Evolutionary conservation across 2,113 vertebrate genomes (phyloP), one percentile per base, ranked within the genome.

Genomic region (Mirounga angustirostris): DNA sequence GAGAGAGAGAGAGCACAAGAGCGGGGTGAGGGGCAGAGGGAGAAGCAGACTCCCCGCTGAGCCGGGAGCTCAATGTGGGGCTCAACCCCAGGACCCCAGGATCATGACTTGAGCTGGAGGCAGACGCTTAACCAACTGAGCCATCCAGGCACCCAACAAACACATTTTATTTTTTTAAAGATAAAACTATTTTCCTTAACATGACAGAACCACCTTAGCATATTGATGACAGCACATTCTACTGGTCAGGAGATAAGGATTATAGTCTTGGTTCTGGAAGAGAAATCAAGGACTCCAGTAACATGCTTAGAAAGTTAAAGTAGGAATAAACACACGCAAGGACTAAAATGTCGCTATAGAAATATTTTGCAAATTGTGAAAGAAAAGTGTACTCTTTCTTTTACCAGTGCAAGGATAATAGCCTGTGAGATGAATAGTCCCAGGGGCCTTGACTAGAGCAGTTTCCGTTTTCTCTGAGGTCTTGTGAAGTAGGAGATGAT

Each of bases 291-390:
- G 28, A 36, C 71, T 67, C 50, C 0, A 71, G 26, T 81, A 61
- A 69, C 50, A 33, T 76, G 28, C n/a, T 79, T 74, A 71, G 40
- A 93, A 96, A 71, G 5, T 80, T 92, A 86, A 93, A 94, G 67
- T 87, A 63, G 22, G 67, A 36, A 90, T 50, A 97, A 80, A 22
- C 7, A 71, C 11, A 24, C 73, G 43, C 79, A 94, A 69, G 9
- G 63, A 65, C 50, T 81, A 74, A 85, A 81, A 61, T 88, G 59
- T 80, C 65, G 9, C 24, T 85, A 14, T 69, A 10, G 43, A 95
- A 73, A 36, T 94, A 61, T 61, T 94, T 67, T 81, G 40, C 9
- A 84, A 56, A 91, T 40, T 81, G 58, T 95, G n/a, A 74, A 83
- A 92, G 40, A 71, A 94, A 63, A 78, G n/a, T 36, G 33, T 79